Evolutionary conservation across 2,888 invertebrate genomes (phyloP), one percentile per base, ranked within the genome.

Genomic region (Leistus spinibarbis): DNA sequence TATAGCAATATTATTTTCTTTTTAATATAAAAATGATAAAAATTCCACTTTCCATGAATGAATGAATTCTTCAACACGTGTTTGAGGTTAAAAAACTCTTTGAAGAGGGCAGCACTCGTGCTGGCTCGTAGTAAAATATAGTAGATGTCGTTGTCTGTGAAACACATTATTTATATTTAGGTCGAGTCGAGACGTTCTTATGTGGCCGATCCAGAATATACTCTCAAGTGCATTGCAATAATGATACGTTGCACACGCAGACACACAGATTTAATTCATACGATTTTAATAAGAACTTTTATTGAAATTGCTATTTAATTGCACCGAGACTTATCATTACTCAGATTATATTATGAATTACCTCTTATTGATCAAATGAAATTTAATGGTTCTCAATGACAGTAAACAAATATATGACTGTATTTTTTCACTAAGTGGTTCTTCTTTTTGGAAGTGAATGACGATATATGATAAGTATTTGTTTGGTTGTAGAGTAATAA

Each of bases 161-260:
- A 60, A 60, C 60, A 60, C 60, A 60, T 60, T 60, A 60, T 60
- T 60, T 22, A 60, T 60, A 60, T 60, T 60, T 60, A 60, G 60
- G 60, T 60, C 60, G 60, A 60, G 60, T 19, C 60, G 22, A 13
- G 54, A 54, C 17, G 5, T 17, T 53, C 54, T 60, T 22, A 22
- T 20, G 60, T 54, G 54, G n/a, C 54, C n/a, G 17, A 17, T 60
- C 19, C 20, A 60, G 60, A 60, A 10, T 10, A 60, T 60, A 20
- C 13, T 40, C 40, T 40, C 40, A 40, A 40, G 40, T 40, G 40
- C 40, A 40, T 40, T 13, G 40, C 5, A 13, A 13, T n/a, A 40
- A 10, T 10, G 40, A 40, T 40, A 19, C 17, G 60, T 60, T 60
- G 40, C 40, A 40, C 40, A 40, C 40, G 40, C 40, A 40, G 1